These are phyloP conservation scores for Bombus impatiens DNA, from an alignment of 1,140 invertebrate species.

Conservation along the genomic window DNA sequence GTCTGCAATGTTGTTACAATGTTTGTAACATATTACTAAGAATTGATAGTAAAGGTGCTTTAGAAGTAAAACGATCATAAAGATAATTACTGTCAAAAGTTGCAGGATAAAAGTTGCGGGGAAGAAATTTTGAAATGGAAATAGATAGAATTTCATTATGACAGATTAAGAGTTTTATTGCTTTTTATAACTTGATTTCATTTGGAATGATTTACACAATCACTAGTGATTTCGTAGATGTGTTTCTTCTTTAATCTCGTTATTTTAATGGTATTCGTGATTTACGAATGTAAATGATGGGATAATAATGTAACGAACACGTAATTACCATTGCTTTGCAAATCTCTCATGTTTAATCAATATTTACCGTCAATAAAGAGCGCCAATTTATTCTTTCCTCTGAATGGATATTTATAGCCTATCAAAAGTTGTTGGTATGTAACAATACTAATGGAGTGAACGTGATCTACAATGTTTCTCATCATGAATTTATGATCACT, in stretches of 20 bases:
- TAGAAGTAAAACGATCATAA: too few relatives aligned
- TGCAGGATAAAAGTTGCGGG: too few relatives aligned
- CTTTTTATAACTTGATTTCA: not conserved
- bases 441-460: not conserved
- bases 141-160: not conserved
- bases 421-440: slow-evolving; percentile 3
- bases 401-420: slow-evolving; percentile 21
- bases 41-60: too few relatives aligned
- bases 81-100: too few relatives aligned
- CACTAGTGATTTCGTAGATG: not conserved
- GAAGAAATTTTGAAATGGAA: too few relatives aligned
- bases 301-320: not conserved
- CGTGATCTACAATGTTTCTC: not conserved
- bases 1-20: too few relatives aligned
- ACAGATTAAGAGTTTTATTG: not conserved
- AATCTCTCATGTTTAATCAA: slow-evolving; percentile 22
- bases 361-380: slow-evolving; percentile 17
- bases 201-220: too few relatives aligned
- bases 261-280: slow-evolving; percentile 1
- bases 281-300: not conserved
- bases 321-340: slow-evolving; percentile 7
- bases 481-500: not conserved
- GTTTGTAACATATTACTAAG: too few relatives aligned
- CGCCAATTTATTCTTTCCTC: slow-evolving; percentile 17
- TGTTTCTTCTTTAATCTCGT: not conserved